Conservation (phyloP, 2,797 vertebrate species). For the Enteromius viviparus region DNA sequence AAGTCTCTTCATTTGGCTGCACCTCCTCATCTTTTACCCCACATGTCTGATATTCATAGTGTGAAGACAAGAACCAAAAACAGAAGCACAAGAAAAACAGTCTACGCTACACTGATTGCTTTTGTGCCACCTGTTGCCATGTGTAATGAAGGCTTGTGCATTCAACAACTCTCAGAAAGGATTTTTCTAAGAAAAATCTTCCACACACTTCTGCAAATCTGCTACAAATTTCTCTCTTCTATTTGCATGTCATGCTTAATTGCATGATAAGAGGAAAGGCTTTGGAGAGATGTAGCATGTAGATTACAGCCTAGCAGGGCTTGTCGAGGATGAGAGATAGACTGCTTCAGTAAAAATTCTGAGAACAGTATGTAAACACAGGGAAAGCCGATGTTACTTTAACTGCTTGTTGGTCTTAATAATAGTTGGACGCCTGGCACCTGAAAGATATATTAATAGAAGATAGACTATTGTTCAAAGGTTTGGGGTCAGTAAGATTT, state of each 20-base stretch:
- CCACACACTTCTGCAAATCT: not conserved
- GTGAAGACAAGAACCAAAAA: not conserved
- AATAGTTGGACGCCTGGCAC: not conserved
- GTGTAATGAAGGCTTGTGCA: not conserved
- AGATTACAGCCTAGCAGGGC: conserved; percentile 20
- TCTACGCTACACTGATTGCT: not conserved
- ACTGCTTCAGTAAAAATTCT: conserved; percentile 16
- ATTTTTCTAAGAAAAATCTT: not conserved
- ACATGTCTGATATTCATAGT: not conserved
- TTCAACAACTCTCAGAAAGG: not conserved
- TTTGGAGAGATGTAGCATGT: not conserved
- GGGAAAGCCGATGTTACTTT: not conserved
- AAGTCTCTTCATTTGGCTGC: not conserved
- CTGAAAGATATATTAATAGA: not conserved
- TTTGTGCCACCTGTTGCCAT: conserved; percentile 14
- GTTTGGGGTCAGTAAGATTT: not conserved
- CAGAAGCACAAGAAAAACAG: not conserved
- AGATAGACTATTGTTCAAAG: not conserved
- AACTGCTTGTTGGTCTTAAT: not conserved
- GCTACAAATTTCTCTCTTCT: conserved; percentile 16
- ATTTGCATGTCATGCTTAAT: conserved; percentile 21
- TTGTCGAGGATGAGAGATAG: conserved; percentile 22
- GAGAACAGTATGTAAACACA: not conserved
- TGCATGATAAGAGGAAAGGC: not conserved
- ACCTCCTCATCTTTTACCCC: not conserved